Evolutionary conservation across 2,888 invertebrate species (phyloP).

Genomic region (Nebria salina): DNA sequence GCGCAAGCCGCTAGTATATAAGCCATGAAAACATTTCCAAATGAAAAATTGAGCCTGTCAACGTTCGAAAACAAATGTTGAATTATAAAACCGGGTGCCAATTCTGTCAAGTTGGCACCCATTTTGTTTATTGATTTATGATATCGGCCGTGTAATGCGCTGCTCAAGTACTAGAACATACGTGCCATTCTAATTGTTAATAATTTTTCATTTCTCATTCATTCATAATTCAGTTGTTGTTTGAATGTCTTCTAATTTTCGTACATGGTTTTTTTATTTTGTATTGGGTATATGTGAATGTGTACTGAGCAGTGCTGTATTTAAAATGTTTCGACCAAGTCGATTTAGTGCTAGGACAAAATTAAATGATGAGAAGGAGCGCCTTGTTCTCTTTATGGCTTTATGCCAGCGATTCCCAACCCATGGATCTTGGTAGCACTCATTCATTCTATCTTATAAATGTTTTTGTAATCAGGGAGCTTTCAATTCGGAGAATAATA

Average conservation of each 20-base stretch:
- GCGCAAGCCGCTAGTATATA: constrained; percentile 14
- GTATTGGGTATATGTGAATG: no score
- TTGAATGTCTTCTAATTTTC: background rate
- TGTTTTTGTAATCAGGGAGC: no score
- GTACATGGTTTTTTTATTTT: background rate
- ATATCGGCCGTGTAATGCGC: constrained; percentile 42
- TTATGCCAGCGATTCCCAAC: no score
- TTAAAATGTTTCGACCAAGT: no score
- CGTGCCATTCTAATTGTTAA: constrained; percentile 41
- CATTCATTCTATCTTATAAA: no score
- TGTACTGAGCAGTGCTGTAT: no score
- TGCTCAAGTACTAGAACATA: constrained; percentile 22
- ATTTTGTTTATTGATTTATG: constrained; percentile 46
- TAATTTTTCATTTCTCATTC: constrained; percentile 36
- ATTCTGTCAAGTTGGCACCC: constrained; percentile 44
- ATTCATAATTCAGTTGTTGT: background rate
- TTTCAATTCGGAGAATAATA: no score
- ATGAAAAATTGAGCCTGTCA: constrained; percentile 42
- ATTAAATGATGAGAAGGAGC: no score
- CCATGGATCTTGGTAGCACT: no score
- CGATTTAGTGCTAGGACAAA: no score
- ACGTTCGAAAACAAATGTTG: constrained; percentile 38
- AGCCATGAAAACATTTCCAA: constrained; percentile 32
- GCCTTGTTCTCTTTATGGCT: no score
- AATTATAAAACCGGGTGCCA: constrained; percentile 31